phyloP scores from a whole-genome alignment of 2,797 vertebrate species.

The Bradypodion ventrale region DNA sequence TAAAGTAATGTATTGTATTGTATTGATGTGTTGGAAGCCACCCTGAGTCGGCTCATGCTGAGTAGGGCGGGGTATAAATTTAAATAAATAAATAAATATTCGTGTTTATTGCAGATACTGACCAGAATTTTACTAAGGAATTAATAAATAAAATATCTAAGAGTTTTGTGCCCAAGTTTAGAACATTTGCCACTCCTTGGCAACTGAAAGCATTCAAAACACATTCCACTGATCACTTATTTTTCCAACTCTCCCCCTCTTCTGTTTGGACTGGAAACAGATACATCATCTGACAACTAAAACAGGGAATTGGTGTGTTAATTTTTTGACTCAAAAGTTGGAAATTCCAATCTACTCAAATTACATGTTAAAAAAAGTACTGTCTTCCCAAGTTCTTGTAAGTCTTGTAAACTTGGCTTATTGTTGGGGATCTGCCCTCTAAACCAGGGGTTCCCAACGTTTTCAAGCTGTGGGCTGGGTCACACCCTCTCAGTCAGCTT shows the following conservation, averaged over 20 bases:
- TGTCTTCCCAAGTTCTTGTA: not conserved
- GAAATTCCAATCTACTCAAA: not conserved
- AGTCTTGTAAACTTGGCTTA: not conserved
- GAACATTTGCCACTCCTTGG: not conserved
- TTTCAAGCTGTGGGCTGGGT: too few species aligned
- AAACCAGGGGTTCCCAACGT: too few species aligned
- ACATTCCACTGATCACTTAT: too few species aligned
- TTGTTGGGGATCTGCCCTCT: not conserved
- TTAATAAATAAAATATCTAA: not conserved
- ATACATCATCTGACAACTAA: not conserved
- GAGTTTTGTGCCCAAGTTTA: not conserved
- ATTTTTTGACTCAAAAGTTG: not conserved
- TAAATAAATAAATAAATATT: too few species aligned
- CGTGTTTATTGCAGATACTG: too few species aligned
- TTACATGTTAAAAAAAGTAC: not conserved
- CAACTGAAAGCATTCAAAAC: too few species aligned
- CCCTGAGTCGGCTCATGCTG: too few species aligned
- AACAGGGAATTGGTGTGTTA: not conserved
- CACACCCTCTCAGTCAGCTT: too few species aligned
- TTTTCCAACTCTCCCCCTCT: not conserved
- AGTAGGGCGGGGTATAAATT: too few species aligned
- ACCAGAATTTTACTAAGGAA: too few species aligned
- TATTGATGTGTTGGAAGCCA: too few species aligned
- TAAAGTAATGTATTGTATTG: too few species aligned
- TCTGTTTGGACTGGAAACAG: not conserved